phyloP scores from a whole-genome alignment of 1,140 invertebrate species.

The Gerris buenoi region DNA sequence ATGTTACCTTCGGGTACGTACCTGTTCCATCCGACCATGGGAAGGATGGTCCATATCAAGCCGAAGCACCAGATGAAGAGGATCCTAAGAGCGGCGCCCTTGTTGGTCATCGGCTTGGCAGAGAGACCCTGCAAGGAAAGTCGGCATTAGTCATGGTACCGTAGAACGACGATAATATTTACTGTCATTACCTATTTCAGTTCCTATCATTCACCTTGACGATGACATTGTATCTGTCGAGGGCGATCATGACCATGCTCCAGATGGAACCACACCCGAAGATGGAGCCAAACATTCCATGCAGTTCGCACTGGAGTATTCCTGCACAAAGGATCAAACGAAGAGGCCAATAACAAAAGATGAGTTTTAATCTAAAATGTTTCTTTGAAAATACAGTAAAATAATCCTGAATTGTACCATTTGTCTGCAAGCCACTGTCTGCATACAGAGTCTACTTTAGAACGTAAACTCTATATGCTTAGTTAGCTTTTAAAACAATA shows the following conservation, averaged over 20 bases:
- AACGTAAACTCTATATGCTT: too few relatives aligned
- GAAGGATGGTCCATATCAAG: conserved; percentile 48
- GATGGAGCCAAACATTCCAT: conserved; percentile 59
- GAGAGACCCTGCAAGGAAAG: too few relatives aligned
- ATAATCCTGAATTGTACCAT: not conserved
- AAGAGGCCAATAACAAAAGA: too few relatives aligned
- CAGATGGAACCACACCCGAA: conserved; percentile 68
- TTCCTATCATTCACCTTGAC: conserved; percentile 41
- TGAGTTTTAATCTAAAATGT: not conserved
- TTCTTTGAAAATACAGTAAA: conserved; percentile 1
- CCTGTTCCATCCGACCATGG: conserved; percentile 64
- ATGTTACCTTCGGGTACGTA: too few relatives aligned
- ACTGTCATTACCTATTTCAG: not conserved
- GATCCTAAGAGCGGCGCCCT: too few relatives aligned
- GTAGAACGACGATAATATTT: too few relatives aligned
- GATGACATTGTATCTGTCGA: too few relatives aligned
- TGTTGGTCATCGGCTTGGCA: conserved; percentile 50
- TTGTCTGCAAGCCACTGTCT: too few relatives aligned
- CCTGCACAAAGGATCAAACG: too few relatives aligned
- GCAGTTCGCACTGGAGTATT: conserved; percentile 63
- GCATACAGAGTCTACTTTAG: too few relatives aligned
- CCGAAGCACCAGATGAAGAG: conserved; percentile 52
- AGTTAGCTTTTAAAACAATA: too few relatives aligned
- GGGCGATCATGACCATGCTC: conserved; percentile 64
- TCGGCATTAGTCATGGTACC: conserved; percentile 22